A percentile compares a stretch with the other conserved stretches of the same genome.
phyloP scores from a whole-genome alignment of 2,888 invertebrate species.

The Diplolepis rosae region DNA sequence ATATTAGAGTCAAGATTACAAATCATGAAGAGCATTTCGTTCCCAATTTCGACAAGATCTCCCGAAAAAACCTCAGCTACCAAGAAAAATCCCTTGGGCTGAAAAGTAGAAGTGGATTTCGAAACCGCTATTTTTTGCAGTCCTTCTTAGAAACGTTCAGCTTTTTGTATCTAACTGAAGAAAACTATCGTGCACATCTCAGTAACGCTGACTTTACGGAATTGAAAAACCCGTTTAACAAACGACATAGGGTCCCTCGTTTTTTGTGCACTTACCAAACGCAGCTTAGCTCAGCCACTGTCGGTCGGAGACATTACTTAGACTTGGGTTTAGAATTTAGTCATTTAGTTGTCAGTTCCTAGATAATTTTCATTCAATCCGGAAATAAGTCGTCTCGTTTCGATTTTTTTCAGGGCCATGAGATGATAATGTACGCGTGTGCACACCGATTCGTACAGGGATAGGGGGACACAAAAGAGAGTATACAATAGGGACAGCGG shows the following conservation, averaged over 20 bases:
- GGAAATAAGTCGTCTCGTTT: constrained; percentile 20
- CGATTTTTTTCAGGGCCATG: neutral
- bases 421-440: neutral
- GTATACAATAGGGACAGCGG: constrained; percentile 29
- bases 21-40: no score
- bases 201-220: constrained; percentile 2
- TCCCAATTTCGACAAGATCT: no score
- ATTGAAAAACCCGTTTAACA: constrained; percentile 13
- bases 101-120: constrained; percentile 9
- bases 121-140: neutral
- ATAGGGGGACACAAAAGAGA: constrained; percentile 22
- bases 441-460: neutral
- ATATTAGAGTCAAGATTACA: neutral
- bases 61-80: no score
- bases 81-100: neutral
- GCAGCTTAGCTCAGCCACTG: neutral
- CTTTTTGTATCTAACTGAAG: constrained; percentile 18
- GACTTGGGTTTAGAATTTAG: neutral
- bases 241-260: neutral
- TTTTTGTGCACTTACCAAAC: neutral
- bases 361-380: neutral
- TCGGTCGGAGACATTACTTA: neutral
- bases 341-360: neutral
- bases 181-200: constrained; percentile 19
- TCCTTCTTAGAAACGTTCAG: constrained; percentile 17